phyloP scores from a whole-genome alignment of 2,888 invertebrate species.

The Hyposoter dolosus region DNA sequence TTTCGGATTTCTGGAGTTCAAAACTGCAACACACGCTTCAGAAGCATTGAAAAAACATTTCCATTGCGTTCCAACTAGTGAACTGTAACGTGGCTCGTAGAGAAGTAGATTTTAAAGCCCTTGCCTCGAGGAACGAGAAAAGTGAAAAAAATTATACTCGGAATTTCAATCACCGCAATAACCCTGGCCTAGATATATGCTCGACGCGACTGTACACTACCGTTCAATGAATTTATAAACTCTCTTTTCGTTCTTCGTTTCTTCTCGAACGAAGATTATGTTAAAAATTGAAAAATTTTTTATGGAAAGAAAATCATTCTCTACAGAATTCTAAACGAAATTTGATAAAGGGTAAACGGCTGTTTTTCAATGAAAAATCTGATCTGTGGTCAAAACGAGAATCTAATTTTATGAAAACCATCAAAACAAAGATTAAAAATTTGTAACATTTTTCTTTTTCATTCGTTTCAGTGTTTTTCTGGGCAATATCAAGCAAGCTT shows the following conservation, averaged over 20 bases:
- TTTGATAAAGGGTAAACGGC: too few relatives aligned
- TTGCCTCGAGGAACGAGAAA: not conserved
- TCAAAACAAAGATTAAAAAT: not conserved
- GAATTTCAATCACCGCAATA: not conserved
- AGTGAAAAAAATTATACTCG: not conserved
- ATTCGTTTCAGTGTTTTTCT: conserved; percentile 89
- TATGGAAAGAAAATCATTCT: not conserved
- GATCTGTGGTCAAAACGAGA: not conserved
- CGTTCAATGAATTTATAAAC: not conserved
- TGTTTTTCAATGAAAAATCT: not conserved
- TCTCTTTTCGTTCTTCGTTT: not conserved
- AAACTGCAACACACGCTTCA: not conserved
- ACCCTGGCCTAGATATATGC: conserved; percentile 40
- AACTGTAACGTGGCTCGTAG: not conserved
- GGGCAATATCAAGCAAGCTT: conserved; percentile 97
- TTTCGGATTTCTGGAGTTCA: not conserved
- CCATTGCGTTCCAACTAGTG: not conserved
- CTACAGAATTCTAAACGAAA: not conserved
- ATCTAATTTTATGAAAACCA: not conserved
- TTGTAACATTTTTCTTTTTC: conserved; percentile 3
- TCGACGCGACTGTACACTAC: conserved; percentile 17
- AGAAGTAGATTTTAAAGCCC: not conserved
- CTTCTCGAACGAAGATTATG: not conserved
- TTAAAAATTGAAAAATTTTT: not conserved
- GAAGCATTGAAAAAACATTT: not conserved